phyloP scores from a whole-genome alignment of 2,113 vertebrate genomes.

The Steatornis caripensis region DNA sequence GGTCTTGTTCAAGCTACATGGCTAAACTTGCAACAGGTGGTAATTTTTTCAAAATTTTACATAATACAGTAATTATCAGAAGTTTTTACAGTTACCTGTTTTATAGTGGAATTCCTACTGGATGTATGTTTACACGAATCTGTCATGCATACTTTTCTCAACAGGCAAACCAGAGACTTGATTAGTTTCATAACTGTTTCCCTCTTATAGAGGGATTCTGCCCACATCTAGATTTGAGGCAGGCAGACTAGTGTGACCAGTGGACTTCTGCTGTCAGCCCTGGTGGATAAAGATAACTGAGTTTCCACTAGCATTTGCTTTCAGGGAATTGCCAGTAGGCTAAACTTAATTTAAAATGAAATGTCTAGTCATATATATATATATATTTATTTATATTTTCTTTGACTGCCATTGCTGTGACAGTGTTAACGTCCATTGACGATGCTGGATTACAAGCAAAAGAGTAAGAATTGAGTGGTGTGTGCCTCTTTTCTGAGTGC shows the following conservation, averaged over 20 bases:
- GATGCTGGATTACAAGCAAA: not conserved
- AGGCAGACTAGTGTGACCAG: not conserved
- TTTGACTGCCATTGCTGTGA: not conserved
- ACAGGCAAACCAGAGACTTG: not conserved
- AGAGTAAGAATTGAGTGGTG: not conserved
- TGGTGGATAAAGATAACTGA: not conserved
- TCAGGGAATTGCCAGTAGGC: not conserved
- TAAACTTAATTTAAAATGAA: not conserved
- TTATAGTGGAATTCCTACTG: not conserved
- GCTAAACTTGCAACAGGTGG: not conserved
- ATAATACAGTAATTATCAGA: not conserved
- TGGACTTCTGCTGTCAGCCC: not conserved
- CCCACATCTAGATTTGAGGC: not conserved
- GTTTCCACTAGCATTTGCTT: not conserved
- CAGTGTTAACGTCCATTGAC: not conserved
- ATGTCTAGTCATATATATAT: not conserved
- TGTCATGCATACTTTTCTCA: not conserved
- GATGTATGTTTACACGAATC: not conserved
- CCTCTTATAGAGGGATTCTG: not conserved
- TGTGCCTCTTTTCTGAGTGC: not conserved
- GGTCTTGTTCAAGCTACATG: not conserved
- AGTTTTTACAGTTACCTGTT: not conserved
- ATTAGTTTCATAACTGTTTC: not conserved
- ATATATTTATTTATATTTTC: not conserved
- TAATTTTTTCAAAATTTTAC: not conserved